Base-by-base conservation (phyloP, 2,888 invertebrate genomes). In the Tetranychus truncatus region DNA sequence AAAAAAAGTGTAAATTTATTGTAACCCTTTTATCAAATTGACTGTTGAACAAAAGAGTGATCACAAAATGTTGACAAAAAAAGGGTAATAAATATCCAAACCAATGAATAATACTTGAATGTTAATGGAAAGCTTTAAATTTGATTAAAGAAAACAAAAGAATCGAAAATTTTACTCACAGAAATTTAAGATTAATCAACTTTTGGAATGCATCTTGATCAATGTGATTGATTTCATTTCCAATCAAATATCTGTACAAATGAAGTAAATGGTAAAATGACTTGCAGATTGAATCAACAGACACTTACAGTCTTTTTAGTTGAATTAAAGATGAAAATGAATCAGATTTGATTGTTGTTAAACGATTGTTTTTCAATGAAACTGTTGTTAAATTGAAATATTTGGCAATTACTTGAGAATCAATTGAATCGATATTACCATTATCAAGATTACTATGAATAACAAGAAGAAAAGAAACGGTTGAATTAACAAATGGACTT, bases 161-260 rank as follows among this genome's bases (percentile, higher is more conserved):
- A 21, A 69, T 69, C 4, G 20, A 15, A 24, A 15, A 45, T 45
- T 34, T 15, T 46, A 46, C 72, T 72, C 20, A 72, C 72, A 72
- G 18, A n/a, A 20, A 45, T 72, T 46, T 45, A 8, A 72, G 34
- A 45, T 72, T 45, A 11, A 7, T 45, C 18, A 72, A 20, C 11
- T 46, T n/a, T 11, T n/a, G 20, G 72, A 72, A 72, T n/a, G 72
- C 72, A 72, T 44, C 11, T 45, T 72, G 34, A 46, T 72, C 45
- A 45, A 72, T 45, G 18, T 45, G 46, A 45, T 24, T 44, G 11
- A 72, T 72, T 45, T 45, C 11, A 72, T 72, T 72, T 44, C 72
- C 72, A 46, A 45, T 72, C 6, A 72, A 15, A 20, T 72, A 72
- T 6, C 72, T 72, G 2, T 1, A 20, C 11, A 66, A 8, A 66